Percentiles rank a stretch among this genome's conserved stretches.
phyloP scores from a whole-genome alignment of 2,888 invertebrate species.

The Hylaea fasciaria region DNA sequence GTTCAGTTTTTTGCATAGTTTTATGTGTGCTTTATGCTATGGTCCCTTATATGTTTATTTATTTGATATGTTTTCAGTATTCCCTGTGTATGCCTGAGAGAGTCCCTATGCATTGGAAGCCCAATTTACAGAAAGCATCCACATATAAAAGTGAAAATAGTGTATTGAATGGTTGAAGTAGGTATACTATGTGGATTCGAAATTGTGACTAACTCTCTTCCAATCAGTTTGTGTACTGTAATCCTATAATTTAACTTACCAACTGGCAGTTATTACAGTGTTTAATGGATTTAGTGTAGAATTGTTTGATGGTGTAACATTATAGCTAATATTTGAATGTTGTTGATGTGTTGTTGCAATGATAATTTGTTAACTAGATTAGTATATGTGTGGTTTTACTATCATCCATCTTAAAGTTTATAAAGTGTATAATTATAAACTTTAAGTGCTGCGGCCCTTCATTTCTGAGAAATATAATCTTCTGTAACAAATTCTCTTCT shows the following conservation, averaged over 20 bases:
- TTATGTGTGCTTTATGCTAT: slow-evolving; percentile 49
- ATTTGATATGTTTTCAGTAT: slow-evolving; percentile 78
- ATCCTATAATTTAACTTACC: slow-evolving; percentile 48
- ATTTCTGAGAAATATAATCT: slow-evolving; percentile 46
- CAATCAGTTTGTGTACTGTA: slow-evolving; percentile 56
- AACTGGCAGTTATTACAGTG: slow-evolving; percentile 56
- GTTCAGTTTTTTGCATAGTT: slow-evolving; percentile 38
- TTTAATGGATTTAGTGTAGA: slow-evolving; percentile 76
- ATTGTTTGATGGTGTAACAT: slow-evolving; percentile 77
- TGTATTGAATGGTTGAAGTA: slow-evolving; percentile 84
- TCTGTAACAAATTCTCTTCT: slow-evolving; percentile 18
- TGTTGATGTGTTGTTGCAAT: slow-evolving; percentile 82
- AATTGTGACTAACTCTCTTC: slow-evolving; percentile 39
- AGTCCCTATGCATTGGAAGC: slow-evolving; percentile 84
- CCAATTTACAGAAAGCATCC: slow-evolving; percentile 84
- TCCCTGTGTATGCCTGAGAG: slow-evolving; percentile 85
- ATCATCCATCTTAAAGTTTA: slow-evolving; percentile 62
- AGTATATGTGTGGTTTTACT: slow-evolving; percentile 76
- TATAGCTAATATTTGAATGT: slow-evolving; percentile 81
- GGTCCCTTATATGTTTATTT: slow-evolving; percentile 60
- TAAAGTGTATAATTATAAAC: slow-evolving; percentile 58
- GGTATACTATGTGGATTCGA: slow-evolving; percentile 62
- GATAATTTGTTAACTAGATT: slow-evolving; percentile 69
- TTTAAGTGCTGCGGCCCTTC: slow-evolving; percentile 51
- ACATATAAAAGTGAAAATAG: slow-evolving; percentile 85